Evolutionary conservation across 2,113 vertebrate species (phyloP).

Genomic region (Tor tambroides): DNA sequence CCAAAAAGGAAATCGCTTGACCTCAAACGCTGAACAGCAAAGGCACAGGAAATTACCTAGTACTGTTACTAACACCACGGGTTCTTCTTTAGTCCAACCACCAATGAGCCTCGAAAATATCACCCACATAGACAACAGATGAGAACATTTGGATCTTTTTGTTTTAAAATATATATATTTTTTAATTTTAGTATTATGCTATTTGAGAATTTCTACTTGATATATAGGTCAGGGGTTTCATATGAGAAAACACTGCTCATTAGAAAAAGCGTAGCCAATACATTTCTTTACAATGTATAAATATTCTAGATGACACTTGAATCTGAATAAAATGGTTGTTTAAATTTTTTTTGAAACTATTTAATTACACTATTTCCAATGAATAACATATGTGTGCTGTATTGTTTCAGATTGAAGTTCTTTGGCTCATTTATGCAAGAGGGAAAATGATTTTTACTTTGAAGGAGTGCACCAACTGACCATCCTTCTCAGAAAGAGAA

Average conservation of each 20-base stretch:
- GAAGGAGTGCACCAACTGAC: not conserved
- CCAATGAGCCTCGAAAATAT: constrained; percentile 26
- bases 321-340: not conserved
- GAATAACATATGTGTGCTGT: not conserved
- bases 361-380: not conserved
- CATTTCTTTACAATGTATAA: not conserved
- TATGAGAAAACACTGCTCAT: not conserved
- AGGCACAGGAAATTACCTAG: constrained; percentile 61
- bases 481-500: constrained; percentile 8
- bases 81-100: constrained; percentile 48
- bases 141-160: not conserved
- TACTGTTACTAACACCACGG: constrained; percentile 49
- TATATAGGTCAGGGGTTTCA: not conserved
- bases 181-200: not conserved
- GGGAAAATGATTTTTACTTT: not conserved
- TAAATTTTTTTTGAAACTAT: not conserved
- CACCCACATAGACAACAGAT: not conserved
- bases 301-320: not conserved
- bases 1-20: constrained; percentile 65
- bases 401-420: not conserved
- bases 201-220: not conserved
- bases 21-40: constrained; percentile 60
- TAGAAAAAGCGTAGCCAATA: not conserved
- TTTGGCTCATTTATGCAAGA: not conserved
- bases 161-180: not conserved